phyloP scores from a whole-genome alignment of 2,113 vertebrate species.

The Chionis minor region DNA sequence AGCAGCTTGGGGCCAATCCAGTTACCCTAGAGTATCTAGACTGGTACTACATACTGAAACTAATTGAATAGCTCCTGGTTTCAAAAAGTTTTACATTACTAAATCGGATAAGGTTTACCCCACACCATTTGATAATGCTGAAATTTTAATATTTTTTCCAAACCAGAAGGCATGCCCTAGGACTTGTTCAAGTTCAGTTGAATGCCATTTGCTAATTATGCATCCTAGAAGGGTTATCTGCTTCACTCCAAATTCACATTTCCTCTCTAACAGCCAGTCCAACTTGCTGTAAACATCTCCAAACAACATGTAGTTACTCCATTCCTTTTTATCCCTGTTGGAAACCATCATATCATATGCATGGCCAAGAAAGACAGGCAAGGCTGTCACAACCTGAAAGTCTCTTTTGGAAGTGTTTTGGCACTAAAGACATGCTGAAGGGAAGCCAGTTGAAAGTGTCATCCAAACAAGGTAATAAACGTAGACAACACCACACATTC shows the following conservation, averaged over 20 bases:
- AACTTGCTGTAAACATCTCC: not conserved
- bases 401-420: not conserved
- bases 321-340: not conserved
- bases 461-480: slow-evolving; percentile 5
- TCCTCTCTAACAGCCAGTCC: not conserved
- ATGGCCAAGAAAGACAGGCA: not conserved
- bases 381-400: not conserved
- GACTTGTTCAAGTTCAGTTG: not conserved
- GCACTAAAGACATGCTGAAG: not conserved
- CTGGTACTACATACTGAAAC: not conserved
- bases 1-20: not conserved
- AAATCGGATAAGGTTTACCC: not conserved
- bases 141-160: not conserved
- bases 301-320: not conserved
- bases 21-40: not conserved
- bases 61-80: not conserved
- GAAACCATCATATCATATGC: not conserved
- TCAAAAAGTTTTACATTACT: not conserved
- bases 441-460: not conserved
- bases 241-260: not conserved
- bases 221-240: not conserved
- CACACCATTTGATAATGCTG: not conserved
- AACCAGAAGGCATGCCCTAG: not conserved
- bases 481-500: not conserved
- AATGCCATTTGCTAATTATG: not conserved